phyloP scores from a whole-genome alignment of 2,797 vertebrate genomes.

The Xiphorhynchus erythropygius region DNA sequence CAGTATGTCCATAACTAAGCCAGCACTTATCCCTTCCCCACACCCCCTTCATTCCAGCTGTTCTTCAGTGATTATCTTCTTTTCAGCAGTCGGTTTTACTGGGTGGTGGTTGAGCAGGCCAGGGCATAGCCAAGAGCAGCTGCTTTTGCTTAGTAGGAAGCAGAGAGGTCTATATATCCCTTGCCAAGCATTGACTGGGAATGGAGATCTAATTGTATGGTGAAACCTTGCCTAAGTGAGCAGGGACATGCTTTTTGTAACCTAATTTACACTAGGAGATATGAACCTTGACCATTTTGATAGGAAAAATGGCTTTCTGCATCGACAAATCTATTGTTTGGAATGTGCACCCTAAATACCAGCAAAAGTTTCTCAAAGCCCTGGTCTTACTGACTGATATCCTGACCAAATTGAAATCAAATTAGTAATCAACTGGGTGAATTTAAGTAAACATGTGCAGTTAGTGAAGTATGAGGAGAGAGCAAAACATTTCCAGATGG shows the following conservation, averaged over 20 bases:
- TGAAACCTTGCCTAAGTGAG: slow-evolving; percentile 14
- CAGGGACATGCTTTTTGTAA: not conserved
- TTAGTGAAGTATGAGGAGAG: not conserved
- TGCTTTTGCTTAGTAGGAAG: slow-evolving; percentile 38
- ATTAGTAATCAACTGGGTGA: slow-evolving; percentile 18
- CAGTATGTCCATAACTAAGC: slow-evolving; percentile 12
- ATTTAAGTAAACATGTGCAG: not conserved
- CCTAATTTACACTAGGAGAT: not conserved
- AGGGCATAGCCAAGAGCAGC: slow-evolving; percentile 12
- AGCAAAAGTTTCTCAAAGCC: not conserved
- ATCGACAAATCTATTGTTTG: not conserved
- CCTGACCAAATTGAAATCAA: slow-evolving; percentile 19
- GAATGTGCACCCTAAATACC: not conserved
- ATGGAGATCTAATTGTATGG: not conserved
- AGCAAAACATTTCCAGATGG: slow-evolving; percentile 44
- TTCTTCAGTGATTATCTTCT: not conserved
- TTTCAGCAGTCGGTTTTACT: not conserved
- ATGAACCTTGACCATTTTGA: not conserved
- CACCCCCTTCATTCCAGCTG: not conserved
- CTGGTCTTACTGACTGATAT: not conserved
- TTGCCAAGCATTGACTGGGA: not conserved
- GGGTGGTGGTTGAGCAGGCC: not conserved
- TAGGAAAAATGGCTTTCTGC: not conserved
- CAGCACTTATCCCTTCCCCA: not conserved
- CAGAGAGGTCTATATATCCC: not conserved